Evolutionary conservation across 2,888 invertebrate genomes (phyloP).

Genomic region (Yponomeuta sedellus): DNA sequence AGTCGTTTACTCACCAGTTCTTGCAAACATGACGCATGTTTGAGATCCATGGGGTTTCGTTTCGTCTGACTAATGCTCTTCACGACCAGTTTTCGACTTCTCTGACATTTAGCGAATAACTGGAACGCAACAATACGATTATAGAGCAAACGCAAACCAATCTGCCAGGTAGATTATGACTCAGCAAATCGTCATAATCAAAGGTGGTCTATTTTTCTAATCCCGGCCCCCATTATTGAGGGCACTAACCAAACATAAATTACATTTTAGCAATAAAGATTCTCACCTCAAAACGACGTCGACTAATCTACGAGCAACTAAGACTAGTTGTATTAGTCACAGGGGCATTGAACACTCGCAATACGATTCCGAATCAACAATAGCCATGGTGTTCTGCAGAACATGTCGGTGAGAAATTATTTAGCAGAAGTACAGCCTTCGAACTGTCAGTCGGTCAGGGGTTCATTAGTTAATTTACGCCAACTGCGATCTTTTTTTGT

Average conservation of each 20-base stretch:
- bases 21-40: background rate
- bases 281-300: slow-evolving; percentile 1
- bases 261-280: background rate
- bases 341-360: slow-evolving; percentile 38
- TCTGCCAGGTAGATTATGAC: background rate
- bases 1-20: background rate
- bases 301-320: slow-evolving; percentile 5
- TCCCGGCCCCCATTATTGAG: background rate
- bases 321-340: slow-evolving; percentile 33
- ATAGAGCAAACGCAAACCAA: background rate
- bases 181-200: background rate
- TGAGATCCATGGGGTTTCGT: background rate
- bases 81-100: background rate
- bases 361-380: slow-evolving; percentile 15
- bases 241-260: background rate
- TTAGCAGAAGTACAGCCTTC: slow-evolving; percentile 17
- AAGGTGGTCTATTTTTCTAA: background rate
- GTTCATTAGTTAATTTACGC: too few relatives aligned
- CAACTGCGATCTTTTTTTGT: too few relatives aligned
- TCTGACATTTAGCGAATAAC: background rate
- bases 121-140: background rate
- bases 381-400: slow-evolving; percentile 32
- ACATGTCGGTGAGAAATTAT: background rate
- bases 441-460: too few relatives aligned
- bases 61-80: background rate